phyloP scores from a whole-genome alignment of 2,888 invertebrate genomes.

The Frankliniella intonsa region DNA sequence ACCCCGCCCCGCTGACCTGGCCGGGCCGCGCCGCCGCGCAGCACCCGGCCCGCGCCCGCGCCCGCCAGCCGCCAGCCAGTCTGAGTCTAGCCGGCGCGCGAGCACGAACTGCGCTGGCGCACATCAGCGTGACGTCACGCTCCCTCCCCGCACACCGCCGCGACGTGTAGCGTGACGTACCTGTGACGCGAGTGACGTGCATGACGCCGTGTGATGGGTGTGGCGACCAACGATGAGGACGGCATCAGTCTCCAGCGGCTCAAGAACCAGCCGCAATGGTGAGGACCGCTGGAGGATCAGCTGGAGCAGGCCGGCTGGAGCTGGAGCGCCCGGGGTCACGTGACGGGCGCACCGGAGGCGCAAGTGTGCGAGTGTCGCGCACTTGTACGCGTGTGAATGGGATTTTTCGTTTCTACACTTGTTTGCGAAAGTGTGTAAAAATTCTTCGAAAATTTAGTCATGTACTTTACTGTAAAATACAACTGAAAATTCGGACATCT shows the following conservation, averaged over 20 bases:
- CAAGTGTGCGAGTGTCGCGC: no score
- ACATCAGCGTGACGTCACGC: background rate
- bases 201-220: background rate
- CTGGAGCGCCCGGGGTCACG: no score
- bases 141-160: background rate
- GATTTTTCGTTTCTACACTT: no score
- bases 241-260: background rate
- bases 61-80: background rate
- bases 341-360: no score
- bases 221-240: background rate
- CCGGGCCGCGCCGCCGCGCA: background rate
- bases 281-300: background rate
- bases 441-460: no score
- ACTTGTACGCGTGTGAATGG: no score
- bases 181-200: background rate
- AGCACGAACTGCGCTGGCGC: background rate
- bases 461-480: no score
- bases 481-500: no score
- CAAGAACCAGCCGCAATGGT: constrained; percentile 4
- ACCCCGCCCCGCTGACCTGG: background rate
- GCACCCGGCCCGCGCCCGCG: background rate
- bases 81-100: background rate
- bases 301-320: no score
- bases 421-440: no score
- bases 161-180: background rate